Evolutionary conservation across 2,888 invertebrate species (phyloP).

Genomic region (Steinernema carpocapsae): DNA sequence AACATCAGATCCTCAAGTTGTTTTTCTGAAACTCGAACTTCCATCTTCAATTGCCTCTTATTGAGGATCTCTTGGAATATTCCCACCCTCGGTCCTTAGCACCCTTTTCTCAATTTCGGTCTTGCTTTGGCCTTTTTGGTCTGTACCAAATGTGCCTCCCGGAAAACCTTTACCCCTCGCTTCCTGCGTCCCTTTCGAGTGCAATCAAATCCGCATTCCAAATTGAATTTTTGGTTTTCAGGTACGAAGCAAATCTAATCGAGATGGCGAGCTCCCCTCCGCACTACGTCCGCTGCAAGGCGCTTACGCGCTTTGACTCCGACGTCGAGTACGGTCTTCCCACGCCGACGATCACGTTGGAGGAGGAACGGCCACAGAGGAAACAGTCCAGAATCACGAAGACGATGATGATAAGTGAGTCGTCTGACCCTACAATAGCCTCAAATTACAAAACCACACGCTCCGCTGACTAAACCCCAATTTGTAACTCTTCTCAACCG

Average conservation of each 20-base stretch:
- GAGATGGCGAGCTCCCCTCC: slow-evolving; percentile 52
- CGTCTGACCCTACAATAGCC: not conserved
- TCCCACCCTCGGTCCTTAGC: too few relatives aligned
- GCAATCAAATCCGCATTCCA: not conserved
- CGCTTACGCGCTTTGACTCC: slow-evolving; percentile 59
- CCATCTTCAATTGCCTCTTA: too few relatives aligned
- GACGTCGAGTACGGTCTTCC: slow-evolving; percentile 52
- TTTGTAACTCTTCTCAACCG: too few relatives aligned
- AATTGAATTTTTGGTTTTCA: slow-evolving; percentile 33
- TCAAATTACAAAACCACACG: slow-evolving; percentile 38
- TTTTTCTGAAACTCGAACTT: too few relatives aligned
- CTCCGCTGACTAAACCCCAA: not conserved
- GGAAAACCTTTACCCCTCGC: too few relatives aligned
- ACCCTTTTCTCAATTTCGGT: too few relatives aligned
- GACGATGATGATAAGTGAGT: slow-evolving; percentile 4
- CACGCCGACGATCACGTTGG: too few relatives aligned
- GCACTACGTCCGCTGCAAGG: slow-evolving; percentile 58
- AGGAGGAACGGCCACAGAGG: slow-evolving; percentile 36
- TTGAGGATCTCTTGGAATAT: too few relatives aligned
- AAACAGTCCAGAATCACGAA: slow-evolving; percentile 39
- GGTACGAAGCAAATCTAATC: slow-evolving; percentile 63
- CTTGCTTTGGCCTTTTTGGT: too few relatives aligned
- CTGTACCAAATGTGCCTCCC: too few relatives aligned
- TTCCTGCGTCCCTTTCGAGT: too few relatives aligned
- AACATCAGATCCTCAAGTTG: too few relatives aligned